A percentile compares a stretch with the other conserved stretches of the same genome.
These are phyloP conservation scores for Sialia sialis DNA, from an alignment of 2,113 vertebrate species.

Conservation along the genomic window DNA sequence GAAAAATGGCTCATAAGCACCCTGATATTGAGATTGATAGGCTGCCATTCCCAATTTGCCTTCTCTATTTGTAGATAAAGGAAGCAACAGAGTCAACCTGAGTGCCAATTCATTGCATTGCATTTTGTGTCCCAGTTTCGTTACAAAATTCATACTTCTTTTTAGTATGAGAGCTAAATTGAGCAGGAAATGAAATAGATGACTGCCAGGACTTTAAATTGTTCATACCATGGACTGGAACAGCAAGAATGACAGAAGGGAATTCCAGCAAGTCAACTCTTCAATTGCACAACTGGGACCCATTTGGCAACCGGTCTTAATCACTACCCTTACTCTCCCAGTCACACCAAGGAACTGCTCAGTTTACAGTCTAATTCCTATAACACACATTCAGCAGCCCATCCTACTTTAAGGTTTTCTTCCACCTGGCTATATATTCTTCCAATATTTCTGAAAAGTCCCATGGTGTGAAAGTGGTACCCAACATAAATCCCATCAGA, in stretches of 20 bases:
- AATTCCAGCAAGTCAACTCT: not conserved
- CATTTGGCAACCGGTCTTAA: not conserved
- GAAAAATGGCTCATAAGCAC: not conserved
- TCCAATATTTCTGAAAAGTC: not conserved
- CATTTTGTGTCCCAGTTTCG: not conserved
- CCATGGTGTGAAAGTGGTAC: not conserved
- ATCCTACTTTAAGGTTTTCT: not conserved
- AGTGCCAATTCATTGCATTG: not conserved
- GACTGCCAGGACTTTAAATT: not conserved
- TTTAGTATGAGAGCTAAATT: not conserved
- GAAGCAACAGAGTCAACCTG: not conserved
- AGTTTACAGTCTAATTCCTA: not conserved
- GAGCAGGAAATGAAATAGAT: conserved; percentile 47
- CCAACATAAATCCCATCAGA: not conserved
- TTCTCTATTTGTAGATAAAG: not conserved
- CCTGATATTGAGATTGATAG: not conserved
- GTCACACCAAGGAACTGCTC: not conserved
- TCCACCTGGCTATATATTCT: not conserved
- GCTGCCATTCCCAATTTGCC: not conserved
- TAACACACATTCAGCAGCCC: not conserved
- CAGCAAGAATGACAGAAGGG: not conserved
- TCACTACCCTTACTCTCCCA: not conserved
- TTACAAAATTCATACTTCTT: not conserved
- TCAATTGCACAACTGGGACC: not conserved
- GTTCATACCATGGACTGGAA: not conserved